Evolutionary conservation across 2,797 vertebrate genomes (phyloP), one percentile per base, ranked within the genome.

Genomic region (Neopelma chrysocephalum): DNA sequence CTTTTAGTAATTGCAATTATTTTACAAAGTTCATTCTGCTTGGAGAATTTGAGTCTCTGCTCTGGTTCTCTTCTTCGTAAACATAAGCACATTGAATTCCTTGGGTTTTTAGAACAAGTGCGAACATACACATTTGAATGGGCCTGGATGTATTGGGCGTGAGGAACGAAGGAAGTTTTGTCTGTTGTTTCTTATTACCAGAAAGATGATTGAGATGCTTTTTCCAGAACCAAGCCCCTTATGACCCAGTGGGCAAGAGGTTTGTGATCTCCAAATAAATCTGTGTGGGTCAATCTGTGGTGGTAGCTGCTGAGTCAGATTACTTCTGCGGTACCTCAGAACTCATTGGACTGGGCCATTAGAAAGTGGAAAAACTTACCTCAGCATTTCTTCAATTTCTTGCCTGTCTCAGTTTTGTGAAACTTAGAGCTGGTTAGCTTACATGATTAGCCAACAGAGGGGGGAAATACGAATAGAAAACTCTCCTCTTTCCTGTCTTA

Each of bases 401-500:
- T 81, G 15, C 6, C 47, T 36, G 5, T 36, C 57, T 82, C 29
- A 36, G 26, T 75, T 91, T 82, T 75, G 29, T 85, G 45, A 48
- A 71, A 54, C 2, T 60, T 58, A 10, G 16, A 58, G 10, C 25
- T 0, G 0, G 10, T 40, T 71, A 57, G 5, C 22, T 76, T 38
- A n/a, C 15, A 8, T 29, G 18, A 20, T n/a, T 48, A 58, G 17
- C 22, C 77, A 32, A 34, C 56, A 20, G 6, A 23, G 15, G 6
- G 19, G 12, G 16, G 18, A 38, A 80, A 53, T 9, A 72, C 1
- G 12, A 75, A 45, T 3, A 66, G 15, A 81, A 80, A 72, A 22
- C 19, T 66, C 54, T 54, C 31, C 13, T 82, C 11, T 54, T 4
- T 38, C 8, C 5, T 5, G 4, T 81, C 16, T 7, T 36, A 45